Base-by-base conservation (phyloP, 2,797 vertebrate genomes). In the Schizopygopsis malacanthus region DNA sequence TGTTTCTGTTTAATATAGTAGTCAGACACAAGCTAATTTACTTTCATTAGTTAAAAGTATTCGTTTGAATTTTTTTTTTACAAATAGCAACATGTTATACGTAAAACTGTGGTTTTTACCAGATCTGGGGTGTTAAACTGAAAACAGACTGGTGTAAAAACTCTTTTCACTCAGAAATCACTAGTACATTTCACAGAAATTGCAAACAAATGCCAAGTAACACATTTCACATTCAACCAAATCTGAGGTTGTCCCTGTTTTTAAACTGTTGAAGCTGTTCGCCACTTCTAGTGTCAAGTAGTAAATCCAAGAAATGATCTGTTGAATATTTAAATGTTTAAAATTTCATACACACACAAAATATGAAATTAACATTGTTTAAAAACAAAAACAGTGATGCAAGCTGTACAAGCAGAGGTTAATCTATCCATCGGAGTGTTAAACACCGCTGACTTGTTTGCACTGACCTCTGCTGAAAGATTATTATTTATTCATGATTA, bases 401-500 rank as follows among this genome's bases (percentile, higher is more conserved):
- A 73, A 25, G n/a, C 37, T 70, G n/a, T 13, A 45, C 76, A 71
- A 16, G 11, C 50, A 79, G 28, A 61, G n/a, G 28, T 70, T 43
- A 47, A 43, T 59, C 22, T 63, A 43, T 87, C 50, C 56, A 70
- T 70, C 39, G 67, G 25, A 50, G 37, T 16, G 28, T 82, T 85
- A 85, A 79, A 88, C 84, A 81, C 65, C 8, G 1, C 8, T 16
- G 77, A 56, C 70, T 82, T 72, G 82, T 87, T 90, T 89, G 80
- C 61, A 12, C 69, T 65, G 82, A 75, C 56, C 37, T 59, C 10
- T 72, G 78, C 37, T 43, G 41, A 81, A 37, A 13, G 25, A 69
- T 83, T 54, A 65, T 70, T 85, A 81, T 70, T 87, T 75, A 70
- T 54, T 78, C 82, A 75, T 87, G 79, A 81, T 85, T 87, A 86